Conservation (phyloP, 2,888 invertebrate species). For the Andrena trimmerana region DNA sequence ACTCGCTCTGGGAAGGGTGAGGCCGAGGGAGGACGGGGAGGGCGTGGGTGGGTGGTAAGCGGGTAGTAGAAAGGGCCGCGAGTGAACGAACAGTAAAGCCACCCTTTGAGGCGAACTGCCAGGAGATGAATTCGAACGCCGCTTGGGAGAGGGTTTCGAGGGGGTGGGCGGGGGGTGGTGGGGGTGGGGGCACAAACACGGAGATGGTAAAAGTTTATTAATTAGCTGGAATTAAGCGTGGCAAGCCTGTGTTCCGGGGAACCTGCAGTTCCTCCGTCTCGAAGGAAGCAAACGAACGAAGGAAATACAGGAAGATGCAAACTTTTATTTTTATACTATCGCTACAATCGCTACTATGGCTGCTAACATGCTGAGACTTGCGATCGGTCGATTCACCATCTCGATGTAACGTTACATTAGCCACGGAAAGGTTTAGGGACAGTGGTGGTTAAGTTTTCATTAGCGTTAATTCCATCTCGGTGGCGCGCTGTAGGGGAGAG, state of each 20-base stretch:
- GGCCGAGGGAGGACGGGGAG: conserved; percentile 21
- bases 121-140: conserved; percentile 75
- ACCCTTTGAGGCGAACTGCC: conserved; percentile 75
- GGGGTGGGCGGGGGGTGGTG: conserved; percentile 9
- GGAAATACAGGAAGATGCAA: conserved; percentile 43
- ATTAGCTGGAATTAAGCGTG: conserved; percentile 82
- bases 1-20: conserved; percentile 64
- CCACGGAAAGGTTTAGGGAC: too few relatives aligned
- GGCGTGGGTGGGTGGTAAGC: conserved; percentile 13
- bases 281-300: conserved; percentile 47
- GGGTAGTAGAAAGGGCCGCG: conserved; percentile 52
- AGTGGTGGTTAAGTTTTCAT: too few relatives aligned
- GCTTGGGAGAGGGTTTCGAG: conserved; percentile 53
- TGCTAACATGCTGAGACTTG: background rate
- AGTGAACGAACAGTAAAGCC: conserved; percentile 71
- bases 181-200: conserved; percentile 66
- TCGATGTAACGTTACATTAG: too few relatives aligned
- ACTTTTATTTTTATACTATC: conserved; percentile 43
- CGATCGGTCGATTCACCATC: too few relatives aligned
- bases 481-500: too few relatives aligned
- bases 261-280: conserved; percentile 48
- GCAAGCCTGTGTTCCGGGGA: conserved; percentile 63
- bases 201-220: conserved; percentile 82
- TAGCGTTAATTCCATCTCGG: too few relatives aligned
- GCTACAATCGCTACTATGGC: background rate